Base-by-base conservation (phyloP, 2,797 vertebrate species). In the Cuculus canorus region DNA sequence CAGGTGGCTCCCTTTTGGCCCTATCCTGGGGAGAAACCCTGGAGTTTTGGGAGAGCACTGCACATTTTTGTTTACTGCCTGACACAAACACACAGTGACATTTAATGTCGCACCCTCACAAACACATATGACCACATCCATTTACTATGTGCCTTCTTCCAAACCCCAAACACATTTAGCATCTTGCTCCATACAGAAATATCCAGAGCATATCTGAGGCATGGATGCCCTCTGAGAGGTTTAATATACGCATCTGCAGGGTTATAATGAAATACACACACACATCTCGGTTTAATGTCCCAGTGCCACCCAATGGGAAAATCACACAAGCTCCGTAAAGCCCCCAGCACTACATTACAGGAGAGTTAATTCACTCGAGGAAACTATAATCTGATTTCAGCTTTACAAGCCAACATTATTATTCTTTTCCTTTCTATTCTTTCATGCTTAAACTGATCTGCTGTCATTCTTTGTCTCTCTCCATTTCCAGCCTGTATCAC, bases 311-410 rank as follows among this genome's bases (percentile, higher is more conserved):
- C 87, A 66, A n/a, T 7, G 39, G 81, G 93, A 75, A 81, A 79
- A 50, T 79, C 59, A 76, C 71, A 90, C 16, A 32, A 64, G 59
- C 70, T 63, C 65, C 80, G 37, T 54, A 90, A 90, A 90, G 33
- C 82, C 81, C 77, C 64, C 60, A 57, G 82, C 27, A 57, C 53
- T 63, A 5, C 13, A 76, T 95, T 90, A 93, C 56, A 61, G 30
- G 22, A 48, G 86, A 86, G 78, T 96, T 96, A 96, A 97, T 95
- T 97, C 96, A 70, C 93, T 78, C 82, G 79, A 86, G 96, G 78
- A 90, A 91, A 71, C 92, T 24, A 47, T 95, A 96, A 97, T 97
- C 96, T 94, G 97, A 96, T 97, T 96, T 92, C 70, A 87, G 82
- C 91, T 89, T 89, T 83, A 72, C 92, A 94, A 84, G 33, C 66